A percentile compares a stretch with the other conserved stretches of the same genome.
These are phyloP conservation scores for Ormia ochracea DNA, from an alignment of 2,888 invertebrate species.

Conservation along the genomic window DNA sequence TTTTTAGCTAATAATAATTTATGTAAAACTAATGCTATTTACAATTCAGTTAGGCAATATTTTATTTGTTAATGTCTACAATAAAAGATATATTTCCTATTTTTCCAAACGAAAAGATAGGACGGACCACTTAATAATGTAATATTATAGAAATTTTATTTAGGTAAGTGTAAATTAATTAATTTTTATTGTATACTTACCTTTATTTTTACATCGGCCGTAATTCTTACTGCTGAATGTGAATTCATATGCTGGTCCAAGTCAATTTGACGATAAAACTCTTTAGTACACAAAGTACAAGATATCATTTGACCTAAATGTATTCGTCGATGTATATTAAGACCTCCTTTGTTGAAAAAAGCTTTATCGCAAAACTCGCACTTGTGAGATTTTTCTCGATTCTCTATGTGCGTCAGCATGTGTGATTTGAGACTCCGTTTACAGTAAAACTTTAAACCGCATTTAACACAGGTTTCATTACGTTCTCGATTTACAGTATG, in stretches of 20 bases:
- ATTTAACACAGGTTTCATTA: constrained; percentile 17
- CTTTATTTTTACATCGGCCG: not conserved
- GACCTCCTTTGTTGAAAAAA: constrained; percentile 11
- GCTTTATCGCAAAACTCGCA: constrained; percentile 53
- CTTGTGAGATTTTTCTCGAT: constrained; percentile 41
- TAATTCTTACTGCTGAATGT: constrained; percentile 16
- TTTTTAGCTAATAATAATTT: no score
- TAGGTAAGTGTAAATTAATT: not conserved
- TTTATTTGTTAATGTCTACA: no score
- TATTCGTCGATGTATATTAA: constrained; percentile 43
- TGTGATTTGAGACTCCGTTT: not conserved
- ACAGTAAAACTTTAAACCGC: constrained; percentile 26
- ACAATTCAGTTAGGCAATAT: no score
- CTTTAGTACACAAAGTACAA: constrained; percentile 40
- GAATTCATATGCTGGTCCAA: constrained; percentile 37
- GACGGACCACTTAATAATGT: no score
- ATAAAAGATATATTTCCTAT: no score
- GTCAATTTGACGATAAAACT: constrained; percentile 39
- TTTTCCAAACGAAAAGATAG: no score
- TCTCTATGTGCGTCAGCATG: constrained; percentile 29
- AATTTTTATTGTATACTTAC: constrained; percentile 2
- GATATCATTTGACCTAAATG: constrained; percentile 47
- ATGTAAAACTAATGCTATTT: no score
- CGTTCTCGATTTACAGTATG: constrained; percentile 35
- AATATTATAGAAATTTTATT: no score